Percentiles rank a stretch among this genome's conserved stretches.
phyloP scores from a whole-genome alignment of 1,140 invertebrate species.

The Apocrypta bakeri region DNA sequence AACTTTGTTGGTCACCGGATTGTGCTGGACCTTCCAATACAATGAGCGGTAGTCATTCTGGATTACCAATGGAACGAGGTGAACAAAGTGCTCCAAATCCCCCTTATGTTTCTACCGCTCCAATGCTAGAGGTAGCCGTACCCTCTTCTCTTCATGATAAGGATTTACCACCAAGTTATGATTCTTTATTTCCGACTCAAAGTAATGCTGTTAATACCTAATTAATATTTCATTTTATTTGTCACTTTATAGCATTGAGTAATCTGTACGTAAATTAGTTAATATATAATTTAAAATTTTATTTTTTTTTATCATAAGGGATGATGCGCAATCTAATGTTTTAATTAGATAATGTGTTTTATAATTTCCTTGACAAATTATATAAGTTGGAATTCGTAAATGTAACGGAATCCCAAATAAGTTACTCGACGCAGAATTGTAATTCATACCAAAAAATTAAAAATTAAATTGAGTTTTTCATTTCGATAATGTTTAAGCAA shows the following conservation, averaged over 20 bases:
- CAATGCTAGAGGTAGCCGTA: constrained; percentile 67
- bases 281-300: too few relatives aligned
- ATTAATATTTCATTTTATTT: constrained; percentile 17
- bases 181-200: constrained; percentile 68
- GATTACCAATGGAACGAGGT: constrained; percentile 52
- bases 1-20: constrained; percentile 70
- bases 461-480: not conserved
- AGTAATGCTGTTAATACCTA: constrained; percentile 28
- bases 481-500: constrained; percentile 21
- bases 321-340: constrained; percentile 61
- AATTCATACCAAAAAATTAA: constrained; percentile 14
- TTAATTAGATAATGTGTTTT: constrained; percentile 63
- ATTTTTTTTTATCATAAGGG: too few relatives aligned
- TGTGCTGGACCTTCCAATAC: constrained; percentile 63
- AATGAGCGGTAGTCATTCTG: constrained; percentile 46
- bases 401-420: constrained; percentile 15
- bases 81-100: constrained; percentile 43
- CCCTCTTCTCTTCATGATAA: constrained; percentile 65
- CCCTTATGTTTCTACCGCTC: constrained; percentile 59
- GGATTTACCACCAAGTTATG: constrained; percentile 71
- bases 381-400: constrained; percentile 45
- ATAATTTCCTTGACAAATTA: not conserved
- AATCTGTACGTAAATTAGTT: too few relatives aligned
- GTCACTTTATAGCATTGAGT: not conserved
- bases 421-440: not conserved